phyloP scores from a whole-genome alignment of 2,113 vertebrate genomes.

The Rostratula benghalensis region DNA sequence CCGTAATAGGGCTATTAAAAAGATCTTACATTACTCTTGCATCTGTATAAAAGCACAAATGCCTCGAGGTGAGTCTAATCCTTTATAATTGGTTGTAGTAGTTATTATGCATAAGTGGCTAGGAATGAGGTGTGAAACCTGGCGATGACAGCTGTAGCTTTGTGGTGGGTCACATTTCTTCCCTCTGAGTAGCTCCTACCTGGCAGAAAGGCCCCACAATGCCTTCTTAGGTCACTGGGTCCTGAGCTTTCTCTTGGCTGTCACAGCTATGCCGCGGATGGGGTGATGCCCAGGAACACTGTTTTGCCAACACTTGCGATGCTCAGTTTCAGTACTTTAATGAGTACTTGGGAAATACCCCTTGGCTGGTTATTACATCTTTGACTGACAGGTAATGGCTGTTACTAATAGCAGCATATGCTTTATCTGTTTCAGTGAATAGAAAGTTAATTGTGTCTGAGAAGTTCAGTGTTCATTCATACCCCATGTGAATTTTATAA shows the following conservation, averaged over 20 bases:
- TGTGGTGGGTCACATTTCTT: background rate
- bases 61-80: background rate
- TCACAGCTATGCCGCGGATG: conserved; percentile 81
- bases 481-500: background rate
- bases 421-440: background rate
- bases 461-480: background rate
- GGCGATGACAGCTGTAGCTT: conserved; percentile 2
- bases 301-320: conserved; percentile 79
- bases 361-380: conserved; percentile 80
- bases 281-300: conserved; percentile 74
- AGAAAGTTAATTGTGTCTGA: background rate
- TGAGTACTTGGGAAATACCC: conserved; percentile 85
- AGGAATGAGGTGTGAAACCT: background rate
- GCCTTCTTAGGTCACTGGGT: conserved; percentile 71
- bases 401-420: background rate
- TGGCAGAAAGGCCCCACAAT: background rate
- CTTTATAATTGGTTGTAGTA: background rate
- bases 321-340: conserved; percentile 84
- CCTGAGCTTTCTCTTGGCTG: conserved; percentile 79
- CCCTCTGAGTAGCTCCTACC: background rate
- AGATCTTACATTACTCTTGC: background rate
- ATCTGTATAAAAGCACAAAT: background rate
- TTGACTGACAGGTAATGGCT: conserved; percentile 82
- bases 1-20: conserved; percentile 36
- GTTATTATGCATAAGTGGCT: background rate